Conservation (phyloP, 2,113 vertebrate genomes). For the Chaetops frenatus region DNA sequence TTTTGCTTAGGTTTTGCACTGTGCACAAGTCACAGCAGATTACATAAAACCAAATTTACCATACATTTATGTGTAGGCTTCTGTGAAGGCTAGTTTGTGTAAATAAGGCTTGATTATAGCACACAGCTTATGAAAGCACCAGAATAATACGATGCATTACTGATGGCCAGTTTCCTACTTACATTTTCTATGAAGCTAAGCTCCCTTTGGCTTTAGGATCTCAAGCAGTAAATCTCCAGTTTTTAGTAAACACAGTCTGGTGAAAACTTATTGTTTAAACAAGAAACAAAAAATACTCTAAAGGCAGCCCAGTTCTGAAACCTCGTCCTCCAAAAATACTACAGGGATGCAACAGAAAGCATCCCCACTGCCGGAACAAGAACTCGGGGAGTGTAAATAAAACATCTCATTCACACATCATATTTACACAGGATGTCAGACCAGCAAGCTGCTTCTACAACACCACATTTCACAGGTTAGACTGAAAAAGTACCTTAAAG, state of each 20-base stretch:
- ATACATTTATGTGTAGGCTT: background rate
- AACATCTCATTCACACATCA: background rate
- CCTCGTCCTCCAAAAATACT: background rate
- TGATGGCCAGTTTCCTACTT: slow-evolving; percentile 11
- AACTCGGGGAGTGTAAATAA: background rate
- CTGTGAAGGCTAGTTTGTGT: background rate
- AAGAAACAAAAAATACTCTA: background rate
- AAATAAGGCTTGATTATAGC: slow-evolving; percentile 16
- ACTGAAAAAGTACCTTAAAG: slow-evolving; percentile 13
- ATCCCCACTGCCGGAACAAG: background rate
- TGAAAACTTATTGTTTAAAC: background rate
- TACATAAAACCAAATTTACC: slow-evolving; percentile 2
- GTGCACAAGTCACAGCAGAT: background rate
- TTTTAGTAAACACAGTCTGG: background rate
- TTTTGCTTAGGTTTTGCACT: slow-evolving; percentile 1
- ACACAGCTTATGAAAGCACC: background rate
- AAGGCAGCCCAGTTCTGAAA: background rate
- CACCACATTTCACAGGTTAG: background rate
- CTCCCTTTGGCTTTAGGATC: background rate
- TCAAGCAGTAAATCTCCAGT: background rate
- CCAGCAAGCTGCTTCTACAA: slow-evolving; percentile 38
- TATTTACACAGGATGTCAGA: slow-evolving; percentile 5
- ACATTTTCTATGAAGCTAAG: background rate
- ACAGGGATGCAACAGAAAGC: background rate
- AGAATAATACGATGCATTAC: background rate